Conservation (phyloP, 2,113 vertebrate genomes). For the Pardalotus punctatus region DNA sequence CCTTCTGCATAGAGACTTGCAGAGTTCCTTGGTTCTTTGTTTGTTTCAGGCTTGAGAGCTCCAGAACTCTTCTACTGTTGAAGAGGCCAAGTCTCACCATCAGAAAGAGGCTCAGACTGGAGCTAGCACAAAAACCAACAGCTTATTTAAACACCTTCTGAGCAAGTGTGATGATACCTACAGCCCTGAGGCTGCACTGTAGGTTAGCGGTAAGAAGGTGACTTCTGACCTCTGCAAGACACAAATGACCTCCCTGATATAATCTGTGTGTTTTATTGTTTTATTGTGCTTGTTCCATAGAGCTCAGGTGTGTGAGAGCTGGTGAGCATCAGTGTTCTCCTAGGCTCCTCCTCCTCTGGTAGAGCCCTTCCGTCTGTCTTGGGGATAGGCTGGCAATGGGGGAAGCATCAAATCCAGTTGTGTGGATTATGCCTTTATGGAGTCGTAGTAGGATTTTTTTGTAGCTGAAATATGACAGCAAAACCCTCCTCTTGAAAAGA, state of each 20-base stretch:
- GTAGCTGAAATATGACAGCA: background rate
- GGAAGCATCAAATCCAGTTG: background rate
- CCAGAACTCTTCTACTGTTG: background rate
- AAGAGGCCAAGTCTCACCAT: background rate
- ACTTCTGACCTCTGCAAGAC: background rate
- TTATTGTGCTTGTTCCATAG: background rate
- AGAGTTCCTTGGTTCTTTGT: background rate
- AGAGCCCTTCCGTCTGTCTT: background rate
- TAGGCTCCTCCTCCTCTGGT: background rate
- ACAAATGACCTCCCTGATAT: background rate
- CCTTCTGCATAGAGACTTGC: accelerated
- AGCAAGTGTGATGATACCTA: background rate
- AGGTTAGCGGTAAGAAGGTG: background rate
- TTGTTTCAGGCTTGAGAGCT: background rate
- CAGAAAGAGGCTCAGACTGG: background rate
- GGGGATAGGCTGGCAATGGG: background rate
- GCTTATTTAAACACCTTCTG: background rate
- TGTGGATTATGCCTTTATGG: background rate
- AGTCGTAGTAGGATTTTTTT: background rate
- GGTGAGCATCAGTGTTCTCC: background rate
- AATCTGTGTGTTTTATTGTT: background rate
- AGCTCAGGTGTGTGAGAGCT: background rate
- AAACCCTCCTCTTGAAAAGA: background rate
- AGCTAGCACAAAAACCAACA: background rate
- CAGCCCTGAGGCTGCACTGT: background rate